Percentiles rank a stretch among this genome's conserved stretches.
Conservation (phyloP, 2,797 vertebrate genomes). For the Cynopterus sphinx region DNA sequence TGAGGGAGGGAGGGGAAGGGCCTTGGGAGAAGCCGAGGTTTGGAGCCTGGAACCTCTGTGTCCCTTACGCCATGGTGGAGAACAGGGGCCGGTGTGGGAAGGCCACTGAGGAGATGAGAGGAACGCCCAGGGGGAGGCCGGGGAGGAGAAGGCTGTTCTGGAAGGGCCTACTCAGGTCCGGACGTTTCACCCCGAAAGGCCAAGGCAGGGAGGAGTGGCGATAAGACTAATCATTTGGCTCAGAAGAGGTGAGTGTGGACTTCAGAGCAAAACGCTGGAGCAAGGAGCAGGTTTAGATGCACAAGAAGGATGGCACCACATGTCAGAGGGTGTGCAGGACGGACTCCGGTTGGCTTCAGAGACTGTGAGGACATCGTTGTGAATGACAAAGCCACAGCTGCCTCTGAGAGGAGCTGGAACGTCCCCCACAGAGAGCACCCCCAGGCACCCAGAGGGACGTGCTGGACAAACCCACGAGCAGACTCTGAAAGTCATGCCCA, state of each 20-base stretch:
- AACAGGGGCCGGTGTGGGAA: neutral
- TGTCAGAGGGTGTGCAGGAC: neutral
- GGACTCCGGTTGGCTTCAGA: neutral
- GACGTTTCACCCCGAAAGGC: neutral
- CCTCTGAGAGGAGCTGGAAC: neutral
- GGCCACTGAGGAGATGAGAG: neutral
- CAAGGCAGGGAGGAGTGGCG: neutral
- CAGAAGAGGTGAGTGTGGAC: neutral
- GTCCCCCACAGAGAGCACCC: neutral
- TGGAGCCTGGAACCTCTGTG: neutral
- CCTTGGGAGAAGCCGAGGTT: neutral
- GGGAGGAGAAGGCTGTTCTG: neutral
- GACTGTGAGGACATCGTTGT: neutral
- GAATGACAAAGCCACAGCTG: neutral
- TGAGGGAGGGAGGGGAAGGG: neutral
- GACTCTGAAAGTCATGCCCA: rapidly evolving
- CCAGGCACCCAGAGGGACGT: rapidly evolving
- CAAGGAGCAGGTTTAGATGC: neutral
- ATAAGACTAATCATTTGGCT: neutral
- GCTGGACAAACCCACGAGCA: neutral
- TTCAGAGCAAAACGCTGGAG: neutral
- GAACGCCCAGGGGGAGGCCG: rapidly evolving
- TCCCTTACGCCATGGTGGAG: neutral
- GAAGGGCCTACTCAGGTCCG: neutral
- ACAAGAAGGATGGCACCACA: neutral